Conservation (phyloP, 2,797 vertebrate genomes). For the Chiroxiphia lanceolata region DNA sequence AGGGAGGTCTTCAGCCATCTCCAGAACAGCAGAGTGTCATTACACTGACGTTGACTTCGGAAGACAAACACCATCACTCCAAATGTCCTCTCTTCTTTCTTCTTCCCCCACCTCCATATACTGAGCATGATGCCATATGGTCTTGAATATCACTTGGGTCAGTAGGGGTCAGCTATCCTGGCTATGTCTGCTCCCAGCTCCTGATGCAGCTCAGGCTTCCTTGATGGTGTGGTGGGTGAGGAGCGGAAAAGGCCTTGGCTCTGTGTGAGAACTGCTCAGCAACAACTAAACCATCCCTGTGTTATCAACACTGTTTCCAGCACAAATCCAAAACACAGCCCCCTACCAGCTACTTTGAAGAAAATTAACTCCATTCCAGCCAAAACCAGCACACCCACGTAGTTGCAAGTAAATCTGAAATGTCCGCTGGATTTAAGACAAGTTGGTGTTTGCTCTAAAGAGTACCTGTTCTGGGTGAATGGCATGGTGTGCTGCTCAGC, state of each 20-base stretch:
- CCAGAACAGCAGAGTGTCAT: neutral
- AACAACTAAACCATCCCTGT: neutral
- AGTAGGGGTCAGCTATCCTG: neutral
- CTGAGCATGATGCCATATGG: neutral
- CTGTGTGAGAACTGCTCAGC: neutral
- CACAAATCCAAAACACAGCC: neutral
- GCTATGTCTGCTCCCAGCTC: neutral
- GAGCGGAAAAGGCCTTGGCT: neutral
- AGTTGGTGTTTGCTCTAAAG: neutral
- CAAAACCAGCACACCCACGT: neutral
- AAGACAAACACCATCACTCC: neutral
- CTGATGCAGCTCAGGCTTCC: rapidly evolving
- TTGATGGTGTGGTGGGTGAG: neutral
- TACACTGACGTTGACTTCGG: neutral
- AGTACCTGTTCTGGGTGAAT: neutral
- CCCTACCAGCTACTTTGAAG: neutral
- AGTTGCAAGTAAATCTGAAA: neutral
- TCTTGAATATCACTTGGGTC: neutral
- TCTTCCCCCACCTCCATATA: neutral
- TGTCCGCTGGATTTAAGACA: neutral
- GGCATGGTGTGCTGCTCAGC: neutral
- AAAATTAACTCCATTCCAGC: neutral
- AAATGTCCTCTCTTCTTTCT: neutral
- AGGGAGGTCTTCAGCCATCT: neutral
- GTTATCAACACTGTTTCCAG: neutral